Percentiles rank a stretch among this genome's conserved stretches.
Conservation (phyloP, 2,797 vertebrate species). For the Eospalax fontanierii region DNA sequence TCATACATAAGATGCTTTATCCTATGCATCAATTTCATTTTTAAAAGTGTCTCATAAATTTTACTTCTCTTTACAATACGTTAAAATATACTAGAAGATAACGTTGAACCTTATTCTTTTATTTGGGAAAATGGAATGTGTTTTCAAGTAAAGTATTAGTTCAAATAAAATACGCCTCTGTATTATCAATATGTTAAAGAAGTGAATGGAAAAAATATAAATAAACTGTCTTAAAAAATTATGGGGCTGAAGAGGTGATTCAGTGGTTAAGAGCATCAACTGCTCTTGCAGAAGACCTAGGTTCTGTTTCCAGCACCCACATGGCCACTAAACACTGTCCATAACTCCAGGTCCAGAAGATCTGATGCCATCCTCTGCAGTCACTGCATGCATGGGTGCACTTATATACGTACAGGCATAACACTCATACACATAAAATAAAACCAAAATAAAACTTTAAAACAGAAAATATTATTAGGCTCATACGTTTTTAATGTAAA, state of each 20-base stretch:
- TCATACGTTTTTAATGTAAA: background rate
- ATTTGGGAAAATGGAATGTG: background rate
- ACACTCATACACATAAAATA: too few relatives aligned
- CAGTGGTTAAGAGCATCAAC: too few relatives aligned
- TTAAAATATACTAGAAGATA: slow-evolving; percentile 25
- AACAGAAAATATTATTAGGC: background rate
- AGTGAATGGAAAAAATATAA: background rate
- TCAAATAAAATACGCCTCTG: background rate
- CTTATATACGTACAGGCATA: too few relatives aligned
- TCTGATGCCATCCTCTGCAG: too few relatives aligned
- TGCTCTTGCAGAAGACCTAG: too few relatives aligned
- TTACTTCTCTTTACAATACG: slow-evolving; percentile 1
- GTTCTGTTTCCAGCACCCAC: too few relatives aligned
- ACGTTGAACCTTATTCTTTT: background rate
- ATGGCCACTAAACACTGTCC: too few relatives aligned
- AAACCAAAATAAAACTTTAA: too few relatives aligned
- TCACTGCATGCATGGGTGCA: too few relatives aligned
- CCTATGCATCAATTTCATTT: background rate
- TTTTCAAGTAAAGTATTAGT: slow-evolving; percentile 21
- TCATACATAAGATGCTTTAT: background rate
- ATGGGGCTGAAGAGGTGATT: too few relatives aligned
- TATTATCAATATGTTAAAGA: slow-evolving; percentile 15
- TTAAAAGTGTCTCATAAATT: background rate
- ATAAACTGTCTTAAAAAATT: background rate
- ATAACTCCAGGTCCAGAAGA: too few relatives aligned